Base-by-base conservation (phyloP, 2,888 invertebrate species). In the Tuberolachnus salignus region DNA sequence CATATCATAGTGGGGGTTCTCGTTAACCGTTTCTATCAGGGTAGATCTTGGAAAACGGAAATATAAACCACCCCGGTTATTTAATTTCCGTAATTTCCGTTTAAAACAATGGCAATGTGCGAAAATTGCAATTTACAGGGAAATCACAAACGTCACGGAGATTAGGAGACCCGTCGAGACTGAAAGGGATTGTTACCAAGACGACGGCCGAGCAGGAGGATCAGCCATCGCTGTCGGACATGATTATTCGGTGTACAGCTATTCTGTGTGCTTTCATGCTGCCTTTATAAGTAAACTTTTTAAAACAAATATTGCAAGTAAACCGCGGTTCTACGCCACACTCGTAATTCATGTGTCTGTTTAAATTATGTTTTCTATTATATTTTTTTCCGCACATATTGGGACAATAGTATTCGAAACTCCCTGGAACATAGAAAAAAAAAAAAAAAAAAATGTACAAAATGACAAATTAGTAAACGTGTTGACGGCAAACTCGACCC, bases 351-450 rank as follows among this genome's bases (percentile, higher is more conserved):
- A 80, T n/a, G 57, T 74, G 74, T 44, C 53, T 69, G 46, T 34
- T 66, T 8, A 80, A 23, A 10, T 63, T 46, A 46, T 55, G 46
- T n/a, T 74, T 69, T 51, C 53, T 49, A 23, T n/a, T 88, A 87
- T 84, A 87, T 83, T 84, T 87, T 85, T 85, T 83, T n/a, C 85
- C 86, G 82, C 85, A 85, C 70, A 82, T 44, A 21, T 80, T 80
- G 10, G 55, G 69, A 55, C 69, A 80, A 3, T 23, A 51, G 42
- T 74, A 13, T 64, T 46, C 46, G 51, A 34, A 34, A 51, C n/a
- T 16, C 21, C 34, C 53, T 53, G 23, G 14, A 63, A 64, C 63
- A 61, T 3, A 42, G 1, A 10, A 34, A n/a, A n/a, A 21, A 9
- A 34, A 34, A 26, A 59, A 44, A 42, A 11, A 16, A 64, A 3